A percentile compares a stretch with the other conserved stretches of the same genome.
These are phyloP conservation scores for Polyodon spathula DNA, from an alignment of 2,113 vertebrate species.

Conservation along the genomic window DNA sequence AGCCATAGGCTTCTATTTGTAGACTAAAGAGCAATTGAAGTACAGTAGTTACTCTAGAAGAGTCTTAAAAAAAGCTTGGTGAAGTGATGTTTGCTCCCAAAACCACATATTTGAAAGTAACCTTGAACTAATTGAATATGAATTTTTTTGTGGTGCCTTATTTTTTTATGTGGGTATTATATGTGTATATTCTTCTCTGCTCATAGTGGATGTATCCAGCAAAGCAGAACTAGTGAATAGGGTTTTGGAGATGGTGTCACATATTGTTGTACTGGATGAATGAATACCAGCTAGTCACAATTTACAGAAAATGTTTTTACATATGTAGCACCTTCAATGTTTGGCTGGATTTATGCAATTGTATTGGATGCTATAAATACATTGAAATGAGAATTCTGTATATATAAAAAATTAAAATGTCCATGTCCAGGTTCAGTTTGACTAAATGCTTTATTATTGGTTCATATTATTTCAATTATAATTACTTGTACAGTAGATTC, in stretches of 20 bases:
- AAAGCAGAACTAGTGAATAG: conserved; percentile 23
- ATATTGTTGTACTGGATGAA: conserved; percentile 12
- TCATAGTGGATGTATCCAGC: conserved; percentile 10
- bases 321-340: too few relatives aligned
- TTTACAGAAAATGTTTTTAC: neutral
- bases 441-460: too few relatives aligned
- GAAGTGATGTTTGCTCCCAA: neutral
- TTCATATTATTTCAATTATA: too few relatives aligned
- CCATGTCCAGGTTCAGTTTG: too few relatives aligned
- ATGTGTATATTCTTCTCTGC: conserved; percentile 11
- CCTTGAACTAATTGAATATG: neutral
- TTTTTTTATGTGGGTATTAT: conserved; percentile 19
- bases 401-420: too few relatives aligned
- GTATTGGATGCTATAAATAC: too few relatives aligned
- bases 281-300: conserved; percentile 13
- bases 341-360: too few relatives aligned
- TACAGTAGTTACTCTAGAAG: neutral
- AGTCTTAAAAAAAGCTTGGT: too few relatives aligned
- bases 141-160: neutral
- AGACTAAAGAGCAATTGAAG: neutral
- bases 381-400: too few relatives aligned
- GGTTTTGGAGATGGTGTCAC: conserved; percentile 2
- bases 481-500: too few relatives aligned
- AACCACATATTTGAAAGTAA: neutral
- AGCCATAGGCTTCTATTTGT: neutral